Conservation (phyloP, 2,113 vertebrate species). For the Megatriorchis doriae region DNA sequence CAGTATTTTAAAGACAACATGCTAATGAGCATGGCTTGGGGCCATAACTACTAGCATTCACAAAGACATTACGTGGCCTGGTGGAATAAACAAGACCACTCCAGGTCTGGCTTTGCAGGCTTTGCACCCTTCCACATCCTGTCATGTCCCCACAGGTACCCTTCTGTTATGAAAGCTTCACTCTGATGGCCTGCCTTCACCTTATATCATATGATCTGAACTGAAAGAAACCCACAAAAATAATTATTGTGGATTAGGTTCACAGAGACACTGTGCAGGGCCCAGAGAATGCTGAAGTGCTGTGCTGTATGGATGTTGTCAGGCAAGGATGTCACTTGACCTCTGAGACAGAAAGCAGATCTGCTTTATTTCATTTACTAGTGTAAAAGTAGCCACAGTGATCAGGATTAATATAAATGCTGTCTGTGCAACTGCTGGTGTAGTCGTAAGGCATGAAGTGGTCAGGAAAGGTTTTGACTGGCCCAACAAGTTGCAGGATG, state of each 20-base stretch:
- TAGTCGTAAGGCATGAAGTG: not conserved
- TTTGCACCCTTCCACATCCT: not conserved
- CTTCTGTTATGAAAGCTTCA: not conserved
- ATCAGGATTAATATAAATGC: not conserved
- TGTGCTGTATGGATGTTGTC: not conserved
- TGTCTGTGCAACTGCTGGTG: not conserved
- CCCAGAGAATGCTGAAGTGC: not conserved
- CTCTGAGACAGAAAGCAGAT: not conserved
- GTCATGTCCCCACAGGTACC: not conserved
- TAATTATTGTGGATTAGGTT: not conserved
- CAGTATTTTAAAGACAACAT: not conserved
- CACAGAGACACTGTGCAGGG: not conserved
- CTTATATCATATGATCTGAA: not conserved
- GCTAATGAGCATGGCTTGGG: not conserved
- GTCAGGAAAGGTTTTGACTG: not conserved
- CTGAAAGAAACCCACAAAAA: not conserved
- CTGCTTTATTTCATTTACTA: not conserved
- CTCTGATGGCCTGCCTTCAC: not conserved
- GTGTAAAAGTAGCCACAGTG: not conserved
- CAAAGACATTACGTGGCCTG: accelerated
- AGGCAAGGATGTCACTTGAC: not conserved
- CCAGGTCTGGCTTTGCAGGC: not conserved
- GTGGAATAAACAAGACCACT: not conserved
- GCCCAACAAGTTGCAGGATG: not conserved
- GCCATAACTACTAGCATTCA: not conserved